These are phyloP conservation scores for Bombus consobrinus DNA, from an alignment of 1,140 invertebrate genomes.

Conservation along the genomic window DNA sequence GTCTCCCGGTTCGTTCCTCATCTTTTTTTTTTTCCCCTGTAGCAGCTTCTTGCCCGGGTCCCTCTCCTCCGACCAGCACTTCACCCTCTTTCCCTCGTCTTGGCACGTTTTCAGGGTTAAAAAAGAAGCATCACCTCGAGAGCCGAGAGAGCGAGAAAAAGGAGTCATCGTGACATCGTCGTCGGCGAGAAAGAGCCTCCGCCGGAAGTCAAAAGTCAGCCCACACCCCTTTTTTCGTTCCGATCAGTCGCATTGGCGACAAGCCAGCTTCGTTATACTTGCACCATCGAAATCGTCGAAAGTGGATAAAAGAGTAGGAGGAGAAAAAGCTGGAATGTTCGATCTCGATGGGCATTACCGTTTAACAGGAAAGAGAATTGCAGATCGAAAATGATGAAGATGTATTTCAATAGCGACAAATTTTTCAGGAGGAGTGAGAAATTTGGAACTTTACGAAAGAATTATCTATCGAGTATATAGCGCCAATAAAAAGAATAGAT, in stretches of 20 bases:
- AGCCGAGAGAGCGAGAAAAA: not conserved
- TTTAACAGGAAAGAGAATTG: not conserved
- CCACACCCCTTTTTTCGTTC: slow-evolving; percentile 24
- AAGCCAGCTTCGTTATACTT: slow-evolving; percentile 36
- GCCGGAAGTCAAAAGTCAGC: slow-evolving; percentile 61
- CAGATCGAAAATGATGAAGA: too few relatives aligned
- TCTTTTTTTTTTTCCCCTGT: slow-evolving; percentile 13
- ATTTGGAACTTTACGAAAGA: too few relatives aligned
- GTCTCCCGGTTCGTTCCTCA: slow-evolving; percentile 44
- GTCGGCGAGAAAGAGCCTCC: slow-evolving; percentile 9
- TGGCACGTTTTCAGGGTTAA: slow-evolving; percentile 67
- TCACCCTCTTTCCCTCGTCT: slow-evolving; percentile 37
- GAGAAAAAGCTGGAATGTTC: not conserved
- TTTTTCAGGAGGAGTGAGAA: too few relatives aligned
- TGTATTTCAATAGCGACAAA: too few relatives aligned
- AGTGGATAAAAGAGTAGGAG: not conserved
- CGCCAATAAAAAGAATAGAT: too few relatives aligned
- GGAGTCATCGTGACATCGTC: not conserved
- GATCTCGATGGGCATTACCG: not conserved
- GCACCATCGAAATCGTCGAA: not conserved
- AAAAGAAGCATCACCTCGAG: slow-evolving; percentile 29
- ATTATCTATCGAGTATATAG: too few relatives aligned
- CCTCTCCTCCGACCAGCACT: not conserved
- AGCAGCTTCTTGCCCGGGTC: slow-evolving; percentile 9
- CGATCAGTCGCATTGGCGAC: slow-evolving; percentile 41